Evolutionary conservation across 2,888 invertebrate genomes (phyloP).

Genomic region (Ormyrus labotus): DNA sequence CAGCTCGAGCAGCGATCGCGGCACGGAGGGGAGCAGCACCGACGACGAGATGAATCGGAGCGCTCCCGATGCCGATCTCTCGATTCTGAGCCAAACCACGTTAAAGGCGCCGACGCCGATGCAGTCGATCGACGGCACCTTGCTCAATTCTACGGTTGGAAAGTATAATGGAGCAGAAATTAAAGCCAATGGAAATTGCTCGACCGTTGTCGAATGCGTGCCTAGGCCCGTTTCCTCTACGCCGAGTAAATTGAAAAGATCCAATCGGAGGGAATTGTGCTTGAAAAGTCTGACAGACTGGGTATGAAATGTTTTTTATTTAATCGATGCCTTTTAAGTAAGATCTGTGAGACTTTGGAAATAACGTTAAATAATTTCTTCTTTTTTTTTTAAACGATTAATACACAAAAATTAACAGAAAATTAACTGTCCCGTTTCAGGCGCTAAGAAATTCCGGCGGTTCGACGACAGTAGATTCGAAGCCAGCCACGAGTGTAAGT

Average conservation of each 20-base stretch:
- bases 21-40: conserved; percentile 59
- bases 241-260: too few relatives aligned
- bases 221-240: too few relatives aligned
- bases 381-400: too few relatives aligned
- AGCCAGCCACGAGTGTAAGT: conserved; percentile 68
- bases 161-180: conserved; percentile 61
- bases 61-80: conserved; percentile 56
- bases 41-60: conserved; percentile 51
- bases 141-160: conserved; percentile 68
- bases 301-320: too few relatives aligned
- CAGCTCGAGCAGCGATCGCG: conserved; percentile 61
- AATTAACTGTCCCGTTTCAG: conserved; percentile 23
- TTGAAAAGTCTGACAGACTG: too few relatives aligned
- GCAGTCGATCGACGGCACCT: conserved; percentile 69
- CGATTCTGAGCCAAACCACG: not conserved
- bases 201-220: too few relatives aligned
- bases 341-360: too few relatives aligned
- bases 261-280: too few relatives aligned
- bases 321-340: too few relatives aligned
- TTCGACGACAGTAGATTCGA: conserved; percentile 60
- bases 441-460: conserved; percentile 53
- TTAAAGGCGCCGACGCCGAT: conserved; percentile 56
- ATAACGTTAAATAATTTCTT: too few relatives aligned
- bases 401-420: too few relatives aligned
- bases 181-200: too few relatives aligned